Evolutionary conservation across 2,888 invertebrate species (phyloP).

Genomic region (Euspilapteryx auroguttella): DNA sequence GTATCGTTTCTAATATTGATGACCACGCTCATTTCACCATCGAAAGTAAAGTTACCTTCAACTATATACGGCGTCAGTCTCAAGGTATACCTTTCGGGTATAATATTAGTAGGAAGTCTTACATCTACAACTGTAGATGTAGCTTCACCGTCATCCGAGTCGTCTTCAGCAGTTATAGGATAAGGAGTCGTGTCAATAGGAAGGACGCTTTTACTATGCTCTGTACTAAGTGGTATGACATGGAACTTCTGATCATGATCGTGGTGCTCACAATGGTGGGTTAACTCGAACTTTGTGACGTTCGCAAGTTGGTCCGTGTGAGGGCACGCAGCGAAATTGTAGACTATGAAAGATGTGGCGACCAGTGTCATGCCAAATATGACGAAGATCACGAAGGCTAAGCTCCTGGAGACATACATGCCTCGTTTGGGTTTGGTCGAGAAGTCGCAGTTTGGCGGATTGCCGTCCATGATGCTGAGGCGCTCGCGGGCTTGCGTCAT

Average conservation of each 20-base stretch:
- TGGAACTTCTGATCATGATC: conserved; percentile 33
- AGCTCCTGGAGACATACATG: conserved; percentile 66
- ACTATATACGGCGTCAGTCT: conserved; percentile 72
- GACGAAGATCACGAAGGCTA: conserved; percentile 62
- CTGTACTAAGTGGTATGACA: conserved; percentile 40
- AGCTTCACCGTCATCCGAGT: conserved; percentile 14
- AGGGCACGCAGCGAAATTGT: conserved; percentile 73
- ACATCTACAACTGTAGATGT: conserved; percentile 47
- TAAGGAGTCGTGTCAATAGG: conserved; percentile 28
- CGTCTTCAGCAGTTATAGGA: conserved; percentile 9
- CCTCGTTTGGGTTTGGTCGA: conserved; percentile 64
- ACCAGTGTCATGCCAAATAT: conserved; percentile 68
- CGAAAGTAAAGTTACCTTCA: conserved; percentile 78
- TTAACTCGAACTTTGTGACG: conserved; percentile 44
- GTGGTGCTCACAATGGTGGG: conserved; percentile 17
- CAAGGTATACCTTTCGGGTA: conserved; percentile 71
- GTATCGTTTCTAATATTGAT: conserved; percentile 65
- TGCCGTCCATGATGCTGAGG: conserved; percentile 63
- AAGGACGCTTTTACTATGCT: conserved; percentile 31
- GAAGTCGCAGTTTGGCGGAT: conserved; percentile 63
- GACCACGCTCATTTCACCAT: conserved; percentile 68
- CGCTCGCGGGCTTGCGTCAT: conserved; percentile 53
- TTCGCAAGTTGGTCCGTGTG: conserved; percentile 43
- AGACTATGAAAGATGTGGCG: conserved; percentile 74
- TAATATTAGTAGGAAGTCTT: conserved; percentile 68